A percentile compares a stretch with the other conserved stretches of the same genome.
Conservation (phyloP, 2,113 vertebrate species). For the Zootoca vivipara region DNA sequence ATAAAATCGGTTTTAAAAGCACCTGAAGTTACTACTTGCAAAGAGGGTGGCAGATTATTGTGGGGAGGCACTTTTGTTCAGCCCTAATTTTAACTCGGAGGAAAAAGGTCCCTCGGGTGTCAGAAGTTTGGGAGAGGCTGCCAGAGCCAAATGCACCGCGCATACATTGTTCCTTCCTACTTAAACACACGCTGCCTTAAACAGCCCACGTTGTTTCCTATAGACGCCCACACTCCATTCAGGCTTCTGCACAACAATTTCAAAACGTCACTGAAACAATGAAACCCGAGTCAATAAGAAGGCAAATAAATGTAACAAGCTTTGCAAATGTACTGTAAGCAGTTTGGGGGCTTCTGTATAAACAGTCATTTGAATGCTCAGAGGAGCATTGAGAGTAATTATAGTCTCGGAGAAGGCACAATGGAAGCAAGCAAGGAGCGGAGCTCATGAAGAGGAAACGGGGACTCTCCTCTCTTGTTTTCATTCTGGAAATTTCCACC, state of each 20-base stretch:
- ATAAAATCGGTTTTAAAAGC: no score
- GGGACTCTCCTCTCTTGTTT: background rate
- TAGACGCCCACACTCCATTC: background rate
- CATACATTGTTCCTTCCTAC: background rate
- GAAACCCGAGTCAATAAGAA: background rate
- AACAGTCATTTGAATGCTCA: constrained; percentile 1
- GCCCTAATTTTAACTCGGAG: background rate
- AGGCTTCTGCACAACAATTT: background rate
- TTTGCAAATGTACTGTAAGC: background rate
- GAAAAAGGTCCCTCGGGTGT: no score
- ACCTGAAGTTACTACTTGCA: no score
- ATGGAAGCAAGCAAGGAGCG: background rate
- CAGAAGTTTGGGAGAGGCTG: background rate
- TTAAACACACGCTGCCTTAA: background rate
- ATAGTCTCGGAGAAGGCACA: background rate
- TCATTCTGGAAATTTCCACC: no score
- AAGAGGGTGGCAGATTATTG: no score
- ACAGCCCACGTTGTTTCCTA: background rate
- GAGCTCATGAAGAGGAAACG: no score
- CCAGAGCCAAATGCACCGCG: background rate
- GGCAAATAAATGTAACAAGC: background rate
- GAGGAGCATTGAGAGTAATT: background rate
- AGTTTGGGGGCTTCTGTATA: constrained; percentile 2
- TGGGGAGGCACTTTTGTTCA: background rate
- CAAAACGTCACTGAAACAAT: background rate